Evolutionary conservation across 2,888 invertebrate genomes (phyloP).

Genomic region (Panopea generosa): DNA sequence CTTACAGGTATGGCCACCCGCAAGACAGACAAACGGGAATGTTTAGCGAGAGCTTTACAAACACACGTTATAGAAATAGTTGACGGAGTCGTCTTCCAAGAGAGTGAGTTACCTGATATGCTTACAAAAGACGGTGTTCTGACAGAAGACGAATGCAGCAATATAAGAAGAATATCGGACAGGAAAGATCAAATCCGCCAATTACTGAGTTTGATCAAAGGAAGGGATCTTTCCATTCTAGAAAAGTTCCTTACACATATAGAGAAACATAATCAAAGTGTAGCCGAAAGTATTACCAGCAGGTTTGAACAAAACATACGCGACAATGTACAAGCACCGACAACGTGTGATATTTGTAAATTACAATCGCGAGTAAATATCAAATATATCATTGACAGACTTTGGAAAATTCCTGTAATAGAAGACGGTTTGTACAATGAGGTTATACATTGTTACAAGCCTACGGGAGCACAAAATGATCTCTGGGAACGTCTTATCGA

Average conservation of each 20-base stretch:
- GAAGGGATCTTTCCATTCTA: too few relatives aligned
- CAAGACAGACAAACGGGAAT: too few relatives aligned
- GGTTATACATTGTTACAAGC: not conserved
- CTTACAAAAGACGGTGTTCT: not conserved
- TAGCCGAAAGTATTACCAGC: too few relatives aligned
- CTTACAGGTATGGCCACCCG: too few relatives aligned
- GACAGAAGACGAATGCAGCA: conserved; percentile 1
- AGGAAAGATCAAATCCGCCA: conserved; percentile 2
- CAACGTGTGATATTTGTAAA: too few relatives aligned
- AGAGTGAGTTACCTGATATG: conserved; percentile 1
- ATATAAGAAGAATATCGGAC: not conserved
- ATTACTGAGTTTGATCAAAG: not conserved
- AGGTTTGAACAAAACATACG: too few relatives aligned
- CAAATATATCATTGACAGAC: not conserved
- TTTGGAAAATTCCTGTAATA: not conserved
- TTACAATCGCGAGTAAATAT: not conserved
- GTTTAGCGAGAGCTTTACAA: too few relatives aligned
- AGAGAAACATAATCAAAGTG: too few relatives aligned
- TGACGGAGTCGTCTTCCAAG: not conserved
- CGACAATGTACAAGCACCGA: too few relatives aligned
- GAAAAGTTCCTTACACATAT: too few relatives aligned
- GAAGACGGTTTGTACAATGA: conserved; percentile 5
- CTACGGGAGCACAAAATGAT: not conserved
- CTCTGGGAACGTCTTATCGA: conserved; percentile 1
- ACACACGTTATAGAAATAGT: not conserved